These are phyloP conservation scores for Leiothrix lutea DNA, from an alignment of 2,113 vertebrate species.

Conservation along the genomic window DNA sequence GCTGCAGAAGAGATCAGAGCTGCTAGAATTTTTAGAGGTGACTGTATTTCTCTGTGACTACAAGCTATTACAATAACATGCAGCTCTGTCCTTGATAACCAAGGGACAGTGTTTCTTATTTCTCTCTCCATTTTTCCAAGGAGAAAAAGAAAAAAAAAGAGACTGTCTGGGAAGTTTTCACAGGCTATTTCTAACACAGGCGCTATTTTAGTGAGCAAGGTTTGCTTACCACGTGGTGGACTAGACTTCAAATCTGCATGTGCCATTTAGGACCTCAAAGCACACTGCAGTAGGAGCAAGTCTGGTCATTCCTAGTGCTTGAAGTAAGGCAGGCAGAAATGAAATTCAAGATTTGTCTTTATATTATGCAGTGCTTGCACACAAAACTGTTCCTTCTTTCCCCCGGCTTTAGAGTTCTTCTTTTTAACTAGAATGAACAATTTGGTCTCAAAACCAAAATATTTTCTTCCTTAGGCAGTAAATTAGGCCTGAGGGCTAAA, in stretches of 20 bases:
- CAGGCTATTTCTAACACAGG: background rate
- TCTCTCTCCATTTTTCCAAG: background rate
- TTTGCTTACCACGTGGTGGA: background rate
- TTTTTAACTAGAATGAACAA: background rate
- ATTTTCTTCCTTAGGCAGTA: background rate
- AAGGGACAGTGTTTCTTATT: background rate
- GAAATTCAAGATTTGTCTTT: background rate
- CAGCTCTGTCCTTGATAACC: background rate
- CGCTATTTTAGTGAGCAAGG: background rate
- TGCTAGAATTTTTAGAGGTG: background rate
- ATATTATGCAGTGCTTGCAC: background rate
- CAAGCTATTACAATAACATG: background rate
- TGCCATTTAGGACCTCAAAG: background rate
- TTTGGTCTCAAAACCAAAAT: background rate
- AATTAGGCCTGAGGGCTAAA: background rate
- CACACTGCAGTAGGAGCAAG: background rate
- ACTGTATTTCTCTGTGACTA: background rate
- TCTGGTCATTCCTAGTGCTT: background rate
- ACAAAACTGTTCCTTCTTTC: background rate
- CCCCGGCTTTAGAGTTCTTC: background rate
- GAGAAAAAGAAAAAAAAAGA: background rate
- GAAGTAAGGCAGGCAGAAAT: background rate
- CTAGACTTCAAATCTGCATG: background rate
- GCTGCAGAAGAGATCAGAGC: background rate
- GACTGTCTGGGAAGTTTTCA: background rate